Evolutionary conservation across 2,888 invertebrate species (phyloP).

Genomic region (Rhynchonema sp.): DNA sequence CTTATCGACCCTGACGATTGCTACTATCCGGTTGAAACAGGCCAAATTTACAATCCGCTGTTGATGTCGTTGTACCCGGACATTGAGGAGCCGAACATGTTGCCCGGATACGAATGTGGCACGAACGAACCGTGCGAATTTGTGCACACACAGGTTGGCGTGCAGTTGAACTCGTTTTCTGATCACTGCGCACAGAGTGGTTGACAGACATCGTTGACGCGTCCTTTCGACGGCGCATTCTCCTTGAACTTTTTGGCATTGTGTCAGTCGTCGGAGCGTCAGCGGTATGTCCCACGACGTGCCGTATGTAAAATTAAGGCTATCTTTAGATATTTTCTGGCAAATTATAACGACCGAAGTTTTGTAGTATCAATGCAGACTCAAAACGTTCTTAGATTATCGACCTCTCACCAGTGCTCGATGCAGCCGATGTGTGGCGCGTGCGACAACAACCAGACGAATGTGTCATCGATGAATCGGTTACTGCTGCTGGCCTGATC

Average conservation of each 20-base stretch:
- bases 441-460: not conserved
- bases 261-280: too few relatives aligned
- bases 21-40: not conserved
- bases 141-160: not conserved
- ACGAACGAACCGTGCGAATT: not conserved
- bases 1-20: not conserved
- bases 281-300: too few relatives aligned
- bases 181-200: too few relatives aligned
- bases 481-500: not conserved
- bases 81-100: constrained; percentile 21
- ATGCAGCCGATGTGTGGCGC: too few relatives aligned
- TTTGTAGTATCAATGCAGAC: too few relatives aligned
- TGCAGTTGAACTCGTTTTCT: not conserved
- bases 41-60: not conserved
- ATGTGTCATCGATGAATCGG: not conserved
- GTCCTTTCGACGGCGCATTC: too few relatives aligned
- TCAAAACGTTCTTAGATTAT: too few relatives aligned
- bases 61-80: constrained; percentile 18
- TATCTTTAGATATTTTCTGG: too few relatives aligned
- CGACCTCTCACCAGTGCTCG: not conserved
- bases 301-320: too few relatives aligned
- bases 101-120: constrained; percentile 22
- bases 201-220: too few relatives aligned
- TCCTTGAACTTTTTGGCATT: too few relatives aligned
- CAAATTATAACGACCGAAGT: too few relatives aligned